A percentile compares a stretch with the other conserved stretches of the same genome.
Conservation (phyloP, 2,113 vertebrate species). For the Oreochromis niloticus region DNA sequence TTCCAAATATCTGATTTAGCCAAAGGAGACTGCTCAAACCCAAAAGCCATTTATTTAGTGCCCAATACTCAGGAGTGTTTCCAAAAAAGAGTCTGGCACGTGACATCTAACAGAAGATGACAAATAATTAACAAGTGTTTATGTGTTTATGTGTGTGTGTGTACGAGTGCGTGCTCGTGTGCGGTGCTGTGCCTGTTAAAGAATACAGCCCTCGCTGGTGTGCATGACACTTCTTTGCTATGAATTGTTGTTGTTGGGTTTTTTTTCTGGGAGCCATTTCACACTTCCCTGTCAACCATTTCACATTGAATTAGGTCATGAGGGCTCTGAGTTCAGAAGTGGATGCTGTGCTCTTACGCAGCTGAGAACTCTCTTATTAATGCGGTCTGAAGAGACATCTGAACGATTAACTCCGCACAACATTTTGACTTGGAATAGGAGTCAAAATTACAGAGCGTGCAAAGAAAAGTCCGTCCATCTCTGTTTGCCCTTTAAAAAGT, state of each 20-base stretch:
- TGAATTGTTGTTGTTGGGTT: neutral
- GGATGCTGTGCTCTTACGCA: conserved; percentile 4
- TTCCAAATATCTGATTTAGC: conserved; percentile 63
- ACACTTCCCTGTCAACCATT: conserved; percentile 48
- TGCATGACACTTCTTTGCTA: conserved; percentile 1
- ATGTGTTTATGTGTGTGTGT: neutral
- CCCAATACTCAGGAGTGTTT: conserved; percentile 14
- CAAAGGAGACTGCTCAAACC: conserved; percentile 50
- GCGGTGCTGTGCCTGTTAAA: neutral
- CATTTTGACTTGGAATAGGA: neutral
- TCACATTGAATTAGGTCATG: conserved; percentile 42
- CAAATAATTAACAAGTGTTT: conserved; percentile 50
- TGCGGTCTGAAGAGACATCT: conserved; percentile 30
- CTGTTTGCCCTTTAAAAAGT: conserved; percentile 31
- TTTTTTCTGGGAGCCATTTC: conserved; percentile 18
- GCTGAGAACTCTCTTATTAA: conserved; percentile 33
- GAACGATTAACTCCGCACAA: conserved; percentile 26
- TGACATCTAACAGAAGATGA: conserved; percentile 42
- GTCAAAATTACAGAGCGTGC: neutral
- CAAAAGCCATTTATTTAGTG: conserved; percentile 50
- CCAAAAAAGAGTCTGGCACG: conserved; percentile 23
- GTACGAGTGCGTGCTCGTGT: neutral
- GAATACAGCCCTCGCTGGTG: neutral
- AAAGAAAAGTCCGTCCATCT: neutral
- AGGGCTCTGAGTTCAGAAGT: conserved; percentile 32